Evolutionary conservation across 2,113 vertebrate species (phyloP), one percentile per base, ranked within the genome.

Genomic region (Pachypanchax playfairii): DNA sequence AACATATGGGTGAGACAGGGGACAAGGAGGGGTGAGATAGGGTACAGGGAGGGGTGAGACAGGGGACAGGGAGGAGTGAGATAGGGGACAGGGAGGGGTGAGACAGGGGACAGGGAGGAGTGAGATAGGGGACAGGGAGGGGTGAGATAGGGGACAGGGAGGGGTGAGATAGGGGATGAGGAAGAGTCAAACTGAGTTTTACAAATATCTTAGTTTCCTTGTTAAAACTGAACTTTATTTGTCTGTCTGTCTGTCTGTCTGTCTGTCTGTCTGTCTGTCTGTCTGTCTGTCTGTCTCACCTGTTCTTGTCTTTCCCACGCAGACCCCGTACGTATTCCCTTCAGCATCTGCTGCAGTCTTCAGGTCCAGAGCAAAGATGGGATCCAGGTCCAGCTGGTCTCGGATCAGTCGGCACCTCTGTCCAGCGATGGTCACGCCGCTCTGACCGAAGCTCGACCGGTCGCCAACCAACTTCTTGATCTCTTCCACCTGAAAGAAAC

Each of bases 381-480:
- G 0, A 0, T 61, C 50, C 0, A 1, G 0, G 0, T 66, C 56
- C 44, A 62, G 0, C 15, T 42, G 6, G 17, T 77, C 56, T 8
- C 21, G 25, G 25, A 77, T 17, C 56, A 77, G 1, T n/a, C 44
- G 25, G 51, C 46, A 67, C 51, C 42, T 21, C 1, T 1, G 1
- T 1, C 68, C 68, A 0, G 0, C 6, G 3, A 77, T 31, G n/a
- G 1, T 0, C 5, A 0, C 21, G 0, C 74, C 74, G 1, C 15
- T 13, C 13, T 51, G 62, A 20, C 1, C 0, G 1, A 77, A 77
- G 5, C 11, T 7, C 0, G 4, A 0, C 5, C 56, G 25, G 13
- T 31, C 10, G 20, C n/a, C 24, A 0, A 0, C 0, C 33, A 77
- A 25, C n/a, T 7, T 22, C 51, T 4, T 47, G 12, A 77, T 66